Evolutionary conservation across 2,888 invertebrate species (phyloP), one percentile per base, ranked within the genome.

Genomic region (Tanytarsus gracilentus): DNA sequence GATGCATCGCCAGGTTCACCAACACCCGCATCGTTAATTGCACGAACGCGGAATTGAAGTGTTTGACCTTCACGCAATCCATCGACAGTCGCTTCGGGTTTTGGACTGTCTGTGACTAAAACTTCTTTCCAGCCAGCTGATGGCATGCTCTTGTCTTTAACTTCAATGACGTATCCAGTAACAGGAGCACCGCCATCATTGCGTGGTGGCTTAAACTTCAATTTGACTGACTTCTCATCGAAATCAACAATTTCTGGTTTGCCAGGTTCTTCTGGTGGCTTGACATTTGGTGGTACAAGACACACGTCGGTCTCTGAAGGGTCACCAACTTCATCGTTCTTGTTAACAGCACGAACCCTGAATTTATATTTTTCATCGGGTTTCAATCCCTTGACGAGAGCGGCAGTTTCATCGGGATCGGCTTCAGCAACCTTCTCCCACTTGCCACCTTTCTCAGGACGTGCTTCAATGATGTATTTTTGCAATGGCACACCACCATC

Each of bases 301-400:
- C 92, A 91, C 61, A 85, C 76, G 49, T 90, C 88, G 49, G 95
- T 94, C 71, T 96, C 95, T 70, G 95, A 94, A 58, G 89, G 80
- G 52, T 96, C 96, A 64, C 96, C 80, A 52, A 98, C 98, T 73
- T 95, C 95, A 14, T 99, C 99, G 74, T 98, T 96, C 71, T 94
- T 92, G 75, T 99, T 99, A 58, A 98, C 95, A 18, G 99, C 97
- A 68, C 89, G 88, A 0, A 99, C 98, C 51, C 99, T 82, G 78
- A 96, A 96, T 77, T 92, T 94, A 77, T 97, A 97, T 68, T 92
- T 90, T 70, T 92, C 94, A 75, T 92, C 94, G 18, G 88, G 87
- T 61, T 84, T 78, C 16, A 97, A 81, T 67, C 92, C 93, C 68
- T 88, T 86, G 27, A 93, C 90, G 71, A 92, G 90, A 70, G 83